A percentile compares a stretch with the other conserved stretches of the same genome.
Conservation (phyloP, 2,113 vertebrate species). For the Gnathonemus echidnorhynchus region DNA sequence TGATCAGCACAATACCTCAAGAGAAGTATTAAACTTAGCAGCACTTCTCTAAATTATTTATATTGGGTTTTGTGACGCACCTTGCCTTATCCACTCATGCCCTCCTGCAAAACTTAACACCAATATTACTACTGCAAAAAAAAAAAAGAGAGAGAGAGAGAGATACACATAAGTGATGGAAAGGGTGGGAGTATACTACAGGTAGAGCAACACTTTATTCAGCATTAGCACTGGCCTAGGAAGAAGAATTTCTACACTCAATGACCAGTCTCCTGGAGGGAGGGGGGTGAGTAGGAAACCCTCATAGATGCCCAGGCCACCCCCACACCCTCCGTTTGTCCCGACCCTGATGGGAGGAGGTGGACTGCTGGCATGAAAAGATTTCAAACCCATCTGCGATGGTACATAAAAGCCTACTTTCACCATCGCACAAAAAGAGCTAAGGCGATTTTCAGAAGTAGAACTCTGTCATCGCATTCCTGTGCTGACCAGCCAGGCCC, state of each 20-base stretch:
- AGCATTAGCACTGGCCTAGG: background rate
- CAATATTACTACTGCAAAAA: background rate
- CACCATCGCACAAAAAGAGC: background rate
- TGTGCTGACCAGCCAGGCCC: slow-evolving; percentile 13
- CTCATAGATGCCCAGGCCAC: background rate
- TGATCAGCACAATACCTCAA: background rate
- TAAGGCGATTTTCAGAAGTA: background rate
- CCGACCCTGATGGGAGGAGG: background rate
- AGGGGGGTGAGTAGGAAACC: background rate
- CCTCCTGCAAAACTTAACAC: background rate
- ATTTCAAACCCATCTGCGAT: slow-evolving; percentile 5
- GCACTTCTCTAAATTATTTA: background rate
- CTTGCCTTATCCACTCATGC: background rate
- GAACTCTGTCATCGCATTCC: slow-evolving; percentile 18
- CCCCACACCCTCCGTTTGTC: background rate
- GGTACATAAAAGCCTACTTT: background rate
- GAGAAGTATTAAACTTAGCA: background rate
- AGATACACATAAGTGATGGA: background rate
- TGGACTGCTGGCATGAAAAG: background rate
- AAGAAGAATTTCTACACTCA: background rate
- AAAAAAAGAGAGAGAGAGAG: no score
- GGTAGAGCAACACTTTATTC: background rate
- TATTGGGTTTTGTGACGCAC: background rate
- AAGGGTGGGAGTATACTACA: background rate
- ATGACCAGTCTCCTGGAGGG: background rate